These are phyloP conservation scores for Polypedilum pembai DNA, from an alignment of 1,140 invertebrate species.

Conservation along the genomic window DNA sequence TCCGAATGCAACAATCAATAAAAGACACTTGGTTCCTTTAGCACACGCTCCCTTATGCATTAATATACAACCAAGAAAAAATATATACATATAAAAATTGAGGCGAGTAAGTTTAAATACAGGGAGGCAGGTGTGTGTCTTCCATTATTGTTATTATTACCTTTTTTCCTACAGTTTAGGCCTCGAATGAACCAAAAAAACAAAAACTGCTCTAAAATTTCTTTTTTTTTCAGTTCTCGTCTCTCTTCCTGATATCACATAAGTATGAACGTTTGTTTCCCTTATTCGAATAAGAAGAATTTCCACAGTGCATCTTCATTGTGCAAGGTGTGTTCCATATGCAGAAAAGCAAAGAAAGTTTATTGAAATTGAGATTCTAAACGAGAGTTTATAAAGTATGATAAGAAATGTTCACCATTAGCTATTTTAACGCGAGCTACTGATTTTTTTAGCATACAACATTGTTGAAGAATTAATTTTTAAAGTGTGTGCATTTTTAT, in stretches of 20 bases:
- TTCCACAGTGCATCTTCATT: too few species aligned
- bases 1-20: conserved; percentile 22
- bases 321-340: too few species aligned
- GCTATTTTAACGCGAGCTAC: too few species aligned
- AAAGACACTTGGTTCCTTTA: conserved; percentile 25
- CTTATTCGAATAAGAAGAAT: neutral
- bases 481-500: too few species aligned
- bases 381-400: too few species aligned
- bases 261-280: neutral
- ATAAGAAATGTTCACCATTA: too few species aligned
- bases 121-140: conserved; percentile 22
- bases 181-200: neutral
- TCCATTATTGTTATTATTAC: conserved; percentile 14
- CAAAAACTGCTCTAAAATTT: neutral
- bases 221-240: neutral
- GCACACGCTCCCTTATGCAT: conserved; percentile 22
- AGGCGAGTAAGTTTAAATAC: neutral
- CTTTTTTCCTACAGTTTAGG: neutral
- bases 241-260: neutral
- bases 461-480: too few species aligned
- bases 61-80: neutral
- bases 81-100: neutral
- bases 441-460: too few species aligned
- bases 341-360: too few species aligned
- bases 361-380: too few species aligned